Base-by-base conservation (phyloP, 2,888 invertebrate genomes). In the Cryptocephalus primarius region DNA sequence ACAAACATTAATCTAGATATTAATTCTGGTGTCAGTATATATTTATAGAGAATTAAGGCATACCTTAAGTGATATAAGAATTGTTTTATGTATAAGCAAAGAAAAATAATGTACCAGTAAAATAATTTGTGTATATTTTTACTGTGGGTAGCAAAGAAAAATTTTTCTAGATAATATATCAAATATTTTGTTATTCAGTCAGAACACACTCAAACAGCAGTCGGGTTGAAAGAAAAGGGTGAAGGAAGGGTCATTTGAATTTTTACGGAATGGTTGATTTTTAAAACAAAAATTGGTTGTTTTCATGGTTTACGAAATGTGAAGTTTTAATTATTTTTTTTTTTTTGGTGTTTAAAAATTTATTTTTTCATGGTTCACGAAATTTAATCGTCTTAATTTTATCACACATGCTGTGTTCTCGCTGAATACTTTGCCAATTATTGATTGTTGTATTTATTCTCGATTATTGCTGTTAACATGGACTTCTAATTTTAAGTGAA, bases 1-100 rank as follows among this genome's bases (percentile, higher is more conserved):
- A 47, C 50, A 48, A 53, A 55, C 55, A 48, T 53, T 53, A 45
- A 49, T 48, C 51, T 49, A 51, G 49, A 52, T 56, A 22, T 22
- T 22, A 22, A 22, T 58, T 58, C 60, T 60, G 57, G 57, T 57
- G 61, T 60, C 61, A 58, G 60, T 61, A 58, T 61, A 57, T 50
- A 52, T 47, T 60, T 57, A 55, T 52, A 49, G 58, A 54, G 51
- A 50, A 42, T 31, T 56, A 57, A 56, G 53, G 49, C 56, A 56
- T 61, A 61, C 60, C 55, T 56, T 59, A 60, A 60, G 60, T 60
- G 59, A 61, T 60, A 60, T 57, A 61, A 56, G 59, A 59, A 60
- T 74, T 58, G 59, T 56, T 60, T 57, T 57, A 59, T 58, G 57
- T 52, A 51, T 50, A 53, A 49, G 48, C 42, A 54, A 49, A 49